These are phyloP conservation scores for Torymus auratus DNA, from an alignment of 2,888 invertebrate species.

Conservation along the genomic window DNA sequence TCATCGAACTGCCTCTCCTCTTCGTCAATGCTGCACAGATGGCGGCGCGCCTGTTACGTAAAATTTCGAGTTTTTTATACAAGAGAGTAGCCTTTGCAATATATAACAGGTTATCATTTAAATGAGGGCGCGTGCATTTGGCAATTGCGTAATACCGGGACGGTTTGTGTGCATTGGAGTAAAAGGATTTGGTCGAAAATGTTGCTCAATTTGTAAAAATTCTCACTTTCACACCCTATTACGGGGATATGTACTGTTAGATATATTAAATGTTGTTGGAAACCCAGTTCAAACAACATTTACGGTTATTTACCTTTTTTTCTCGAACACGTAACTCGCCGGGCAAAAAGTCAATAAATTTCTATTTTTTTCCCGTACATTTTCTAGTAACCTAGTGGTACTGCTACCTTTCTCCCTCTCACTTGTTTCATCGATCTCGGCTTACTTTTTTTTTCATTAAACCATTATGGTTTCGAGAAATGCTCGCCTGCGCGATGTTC, in stretches of 20 bases:
- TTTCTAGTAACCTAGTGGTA: too few species aligned
- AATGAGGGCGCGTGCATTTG: slow-evolving; percentile 27
- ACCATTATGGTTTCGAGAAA: slow-evolving; percentile 42
- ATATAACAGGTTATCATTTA: slow-evolving; percentile 34
- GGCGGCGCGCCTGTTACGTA: background rate
- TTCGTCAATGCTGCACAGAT: background rate
- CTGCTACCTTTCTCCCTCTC: background rate
- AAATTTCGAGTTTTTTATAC: slow-evolving; percentile 9
- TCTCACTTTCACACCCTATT: slow-evolving; percentile 22
- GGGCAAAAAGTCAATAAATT: too few species aligned
- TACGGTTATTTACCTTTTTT: too few species aligned
- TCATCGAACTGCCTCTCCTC: background rate
- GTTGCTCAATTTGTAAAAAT: slow-evolving; percentile 18
- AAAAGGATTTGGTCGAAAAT: background rate
- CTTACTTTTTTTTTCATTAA: slow-evolving; percentile 27
- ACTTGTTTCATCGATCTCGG: slow-evolving; percentile 24
- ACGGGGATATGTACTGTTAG: background rate
- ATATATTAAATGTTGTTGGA: too few species aligned
- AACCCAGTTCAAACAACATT: too few species aligned
- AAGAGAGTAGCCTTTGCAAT: background rate
- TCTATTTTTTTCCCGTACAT: background rate
- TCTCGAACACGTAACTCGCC: too few species aligned
- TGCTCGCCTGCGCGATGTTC: background rate
- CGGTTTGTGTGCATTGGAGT: background rate
- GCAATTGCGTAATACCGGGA: slow-evolving; percentile 1